phyloP scores from a whole-genome alignment of 2,888 invertebrate genomes.

The Drosophila silvestris region DNA sequence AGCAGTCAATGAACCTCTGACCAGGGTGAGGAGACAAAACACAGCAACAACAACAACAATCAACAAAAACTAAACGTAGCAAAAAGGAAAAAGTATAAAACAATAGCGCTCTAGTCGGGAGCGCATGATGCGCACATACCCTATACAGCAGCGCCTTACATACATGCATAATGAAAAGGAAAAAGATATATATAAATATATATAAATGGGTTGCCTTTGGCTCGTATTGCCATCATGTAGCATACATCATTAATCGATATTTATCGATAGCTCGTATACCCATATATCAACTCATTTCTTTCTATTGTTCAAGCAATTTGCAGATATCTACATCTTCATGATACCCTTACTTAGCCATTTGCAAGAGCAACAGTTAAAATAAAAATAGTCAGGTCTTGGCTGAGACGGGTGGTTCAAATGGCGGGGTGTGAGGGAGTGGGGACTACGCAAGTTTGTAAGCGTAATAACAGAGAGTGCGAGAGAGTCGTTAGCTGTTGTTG shows the following conservation, averaged over 20 bases:
- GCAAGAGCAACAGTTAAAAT: neutral
- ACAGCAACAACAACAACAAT: conserved; percentile 17
- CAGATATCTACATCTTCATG: neutral
- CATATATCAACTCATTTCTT: neutral
- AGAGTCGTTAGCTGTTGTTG: conserved; percentile 9
- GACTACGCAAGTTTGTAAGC: conserved; percentile 37
- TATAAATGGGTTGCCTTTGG: neutral
- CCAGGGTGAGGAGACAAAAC: conserved; percentile 28
- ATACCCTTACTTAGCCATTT: neutral
- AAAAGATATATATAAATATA: neutral
- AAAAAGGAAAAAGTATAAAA: conserved; percentile 19
- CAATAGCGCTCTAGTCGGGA: neutral
- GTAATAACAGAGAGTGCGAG: conserved; percentile 51
- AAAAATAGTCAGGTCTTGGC: conserved; percentile 26
- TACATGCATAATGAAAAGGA: neutral
- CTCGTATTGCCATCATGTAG: neutral
- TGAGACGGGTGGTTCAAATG: neutral
- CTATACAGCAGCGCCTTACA: neutral
- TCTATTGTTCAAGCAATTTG: neutral
- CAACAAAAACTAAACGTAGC: conserved; percentile 46
- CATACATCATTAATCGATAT: neutral
- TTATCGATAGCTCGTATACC: neutral
- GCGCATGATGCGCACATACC: neutral
- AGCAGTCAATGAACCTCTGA: conserved; percentile 75
- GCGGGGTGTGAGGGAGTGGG: neutral